Evolutionary conservation across 2,888 invertebrate genomes (phyloP).

Genomic region (Glaucopsyche alexis): DNA sequence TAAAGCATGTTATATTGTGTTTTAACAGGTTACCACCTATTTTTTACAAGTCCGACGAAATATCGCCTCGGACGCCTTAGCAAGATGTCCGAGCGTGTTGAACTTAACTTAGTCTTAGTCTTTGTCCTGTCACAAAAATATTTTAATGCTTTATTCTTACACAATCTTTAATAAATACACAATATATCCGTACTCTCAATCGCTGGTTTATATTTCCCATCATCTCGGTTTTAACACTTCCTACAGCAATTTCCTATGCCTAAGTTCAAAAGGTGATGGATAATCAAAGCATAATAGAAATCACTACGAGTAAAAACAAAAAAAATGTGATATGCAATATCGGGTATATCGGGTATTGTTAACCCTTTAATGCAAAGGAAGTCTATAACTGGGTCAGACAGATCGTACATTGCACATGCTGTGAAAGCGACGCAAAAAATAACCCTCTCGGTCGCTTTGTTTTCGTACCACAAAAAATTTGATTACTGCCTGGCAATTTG

Average conservation of each 20-base stretch:
- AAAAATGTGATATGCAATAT: constrained; percentile 50
- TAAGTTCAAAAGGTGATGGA: not conserved
- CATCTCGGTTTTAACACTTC: not conserved
- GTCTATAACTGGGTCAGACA: constrained; percentile 75
- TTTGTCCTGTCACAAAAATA: no score
- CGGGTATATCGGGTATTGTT: constrained; percentile 63
- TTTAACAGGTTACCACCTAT: no score
- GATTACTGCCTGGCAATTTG: constrained; percentile 79
- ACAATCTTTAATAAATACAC: no score
- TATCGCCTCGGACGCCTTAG: no score
- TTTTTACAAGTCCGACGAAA: no score
- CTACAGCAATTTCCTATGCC: constrained; percentile 11
- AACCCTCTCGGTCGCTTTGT: constrained; percentile 70
- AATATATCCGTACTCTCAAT: no score
- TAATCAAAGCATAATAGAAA: constrained; percentile 27
- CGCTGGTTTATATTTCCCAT: no score
- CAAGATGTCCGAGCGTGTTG: no score
- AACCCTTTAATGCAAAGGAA: constrained; percentile 75
- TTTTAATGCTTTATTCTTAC: no score
- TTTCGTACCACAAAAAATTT: constrained; percentile 62
- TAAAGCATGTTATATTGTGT: no score
- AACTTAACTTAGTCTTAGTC: no score
- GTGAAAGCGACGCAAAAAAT: constrained; percentile 75
- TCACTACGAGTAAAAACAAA: constrained; percentile 39
- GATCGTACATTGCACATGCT: constrained; percentile 75